Evolutionary conservation across 2,797 vertebrate species (phyloP).

Genomic region (Oreochromis grahami): DNA sequence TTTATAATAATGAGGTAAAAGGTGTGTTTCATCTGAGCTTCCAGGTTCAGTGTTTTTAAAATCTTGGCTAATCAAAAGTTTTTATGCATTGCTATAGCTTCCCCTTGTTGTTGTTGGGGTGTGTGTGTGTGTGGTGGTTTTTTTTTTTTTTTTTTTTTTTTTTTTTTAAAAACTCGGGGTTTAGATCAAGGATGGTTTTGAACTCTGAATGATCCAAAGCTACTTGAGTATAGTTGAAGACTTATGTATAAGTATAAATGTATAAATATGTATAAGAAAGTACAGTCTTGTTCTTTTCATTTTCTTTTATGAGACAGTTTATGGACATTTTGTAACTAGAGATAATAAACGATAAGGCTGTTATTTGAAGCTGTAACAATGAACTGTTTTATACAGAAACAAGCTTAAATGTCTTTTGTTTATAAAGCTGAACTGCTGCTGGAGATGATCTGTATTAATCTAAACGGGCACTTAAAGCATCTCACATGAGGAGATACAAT

Average conservation of each 20-base stretch:
- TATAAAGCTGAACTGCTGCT: not conserved
- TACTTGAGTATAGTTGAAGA: not conserved
- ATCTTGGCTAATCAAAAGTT: not conserved
- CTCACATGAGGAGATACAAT: not conserved
- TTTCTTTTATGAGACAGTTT: not conserved
- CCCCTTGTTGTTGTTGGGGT: no score
- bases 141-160: not conserved
- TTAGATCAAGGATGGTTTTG: not conserved
- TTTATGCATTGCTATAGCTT: not conserved
- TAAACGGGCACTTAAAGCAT: not conserved
- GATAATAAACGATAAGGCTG: not conserved
- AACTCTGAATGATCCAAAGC: not conserved
- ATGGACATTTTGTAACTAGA: no score
- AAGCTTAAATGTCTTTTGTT: not conserved
- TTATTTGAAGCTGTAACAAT: not conserved
- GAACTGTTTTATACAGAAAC: not conserved
- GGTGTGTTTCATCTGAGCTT: not conserved
- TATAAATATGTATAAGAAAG: no score
- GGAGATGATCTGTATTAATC: not conserved
- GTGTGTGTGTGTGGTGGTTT: not conserved
- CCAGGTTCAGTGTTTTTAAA: not conserved
- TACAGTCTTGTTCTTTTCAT: not conserved
- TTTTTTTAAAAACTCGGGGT: rapidly evolving
- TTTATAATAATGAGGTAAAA: not conserved
- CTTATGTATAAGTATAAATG: no score